phyloP scores from a whole-genome alignment of 2,888 invertebrate species.

The Acrobeloides nanus region DNA sequence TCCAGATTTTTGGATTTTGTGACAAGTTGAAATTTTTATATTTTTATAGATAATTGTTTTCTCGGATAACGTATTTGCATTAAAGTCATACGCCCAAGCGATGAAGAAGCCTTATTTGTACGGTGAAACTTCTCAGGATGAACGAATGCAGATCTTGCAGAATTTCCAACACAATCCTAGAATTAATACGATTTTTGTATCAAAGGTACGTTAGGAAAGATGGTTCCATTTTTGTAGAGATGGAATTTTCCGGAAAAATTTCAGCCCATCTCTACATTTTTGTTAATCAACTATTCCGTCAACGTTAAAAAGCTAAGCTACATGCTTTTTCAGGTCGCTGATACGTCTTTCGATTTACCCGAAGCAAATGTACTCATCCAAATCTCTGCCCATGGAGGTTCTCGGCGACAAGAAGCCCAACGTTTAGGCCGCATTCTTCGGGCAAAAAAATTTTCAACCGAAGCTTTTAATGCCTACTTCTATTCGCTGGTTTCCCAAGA shows the following conservation, averaged over 20 bases:
- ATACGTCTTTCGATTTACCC: conserved; percentile 97
- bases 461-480: conserved; percentile 81
- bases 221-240: too few relatives aligned
- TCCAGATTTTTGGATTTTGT: too few relatives aligned
- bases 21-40: too few relatives aligned
- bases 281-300: too few relatives aligned
- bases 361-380: conserved; percentile 98
- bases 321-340: too few relatives aligned
- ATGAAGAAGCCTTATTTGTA: conserved; percentile 97
- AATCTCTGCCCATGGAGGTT: conserved; percentile 97
- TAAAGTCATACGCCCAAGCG: conserved; percentile 91
- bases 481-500: conserved; percentile 97
- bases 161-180: conserved; percentile 98
- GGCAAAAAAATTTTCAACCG: conserved; percentile 70
- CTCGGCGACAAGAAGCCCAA: conserved; percentile 93
- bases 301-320: background rate
- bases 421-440: conserved; percentile 88
- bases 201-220: too few relatives aligned
- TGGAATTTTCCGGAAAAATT: too few relatives aligned
- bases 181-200: conserved; percentile 97
- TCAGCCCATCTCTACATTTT: too few relatives aligned
- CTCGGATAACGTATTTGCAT: conserved; percentile 95
- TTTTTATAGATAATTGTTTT: conserved; percentile 83
- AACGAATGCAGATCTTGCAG: conserved; percentile 92
- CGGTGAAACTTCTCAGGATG: conserved; percentile 80